Percentiles rank a stretch among this genome's conserved stretches.
Evolutionary conservation across 1,140 invertebrate genomes (phyloP).

Genomic region (Drosophila elegans): DNA sequence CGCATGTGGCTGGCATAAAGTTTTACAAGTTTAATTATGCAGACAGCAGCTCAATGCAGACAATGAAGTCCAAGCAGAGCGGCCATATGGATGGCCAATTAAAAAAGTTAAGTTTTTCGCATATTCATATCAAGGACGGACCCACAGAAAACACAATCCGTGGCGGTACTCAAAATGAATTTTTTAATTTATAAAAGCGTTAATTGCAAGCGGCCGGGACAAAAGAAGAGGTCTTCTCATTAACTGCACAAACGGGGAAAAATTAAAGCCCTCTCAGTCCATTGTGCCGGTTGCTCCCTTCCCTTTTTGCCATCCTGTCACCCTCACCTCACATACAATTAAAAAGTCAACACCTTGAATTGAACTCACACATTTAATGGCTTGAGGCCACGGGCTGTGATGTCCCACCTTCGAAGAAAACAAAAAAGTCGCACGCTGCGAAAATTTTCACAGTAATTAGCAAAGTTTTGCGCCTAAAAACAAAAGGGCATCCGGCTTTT

Average conservation of each 20-base stretch:
- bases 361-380: slow-evolving; percentile 49
- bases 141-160: slow-evolving; percentile 13
- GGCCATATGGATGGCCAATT: slow-evolving; percentile 32
- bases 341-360: slow-evolving; percentile 76
- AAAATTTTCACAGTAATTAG: slow-evolving; percentile 82
- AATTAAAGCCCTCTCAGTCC: slow-evolving; percentile 52
- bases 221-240: slow-evolving; percentile 29
- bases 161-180: slow-evolving; percentile 28
- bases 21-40: slow-evolving; percentile 51
- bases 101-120: slow-evolving; percentile 35
- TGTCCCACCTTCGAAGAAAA: slow-evolving; percentile 28
- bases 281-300: slow-evolving; percentile 8
- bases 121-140: slow-evolving; percentile 9
- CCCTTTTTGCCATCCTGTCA: not conserved
- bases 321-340: slow-evolving; percentile 52
- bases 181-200: slow-evolving; percentile 44
- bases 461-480: slow-evolving; percentile 79
- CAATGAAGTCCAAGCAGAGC: slow-evolving; percentile 17
- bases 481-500: slow-evolving; percentile 64
- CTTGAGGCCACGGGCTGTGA: slow-evolving; percentile 19
- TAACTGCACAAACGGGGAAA: slow-evolving; percentile 41
- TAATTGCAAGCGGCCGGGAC: slow-evolving; percentile 19
- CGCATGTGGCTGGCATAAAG: slow-evolving; percentile 11
- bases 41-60: slow-evolving; percentile 31
- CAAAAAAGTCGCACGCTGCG: slow-evolving; percentile 67